These are phyloP conservation scores for Buphagus erythrorhynchus DNA, from an alignment of 2,797 vertebrate species.

Conservation along the genomic window DNA sequence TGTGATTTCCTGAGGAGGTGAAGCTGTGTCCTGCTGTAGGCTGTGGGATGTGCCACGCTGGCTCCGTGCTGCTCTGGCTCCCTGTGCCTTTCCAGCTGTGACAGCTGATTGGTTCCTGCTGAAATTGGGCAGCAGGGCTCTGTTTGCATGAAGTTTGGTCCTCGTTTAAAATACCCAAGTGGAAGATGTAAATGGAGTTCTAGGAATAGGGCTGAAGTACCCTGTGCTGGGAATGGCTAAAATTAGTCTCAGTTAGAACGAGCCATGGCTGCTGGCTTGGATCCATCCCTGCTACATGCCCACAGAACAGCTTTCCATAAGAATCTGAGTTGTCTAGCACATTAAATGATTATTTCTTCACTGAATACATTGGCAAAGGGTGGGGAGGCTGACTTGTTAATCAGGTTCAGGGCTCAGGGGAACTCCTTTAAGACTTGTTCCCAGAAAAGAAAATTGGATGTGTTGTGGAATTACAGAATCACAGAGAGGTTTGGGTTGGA, in stretches of 20 bases:
- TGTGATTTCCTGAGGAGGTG: background rate
- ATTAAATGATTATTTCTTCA: background rate
- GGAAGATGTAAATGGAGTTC: background rate
- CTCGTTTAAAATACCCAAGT: background rate
- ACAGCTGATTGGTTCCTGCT: background rate
- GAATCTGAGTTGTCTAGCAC: background rate
- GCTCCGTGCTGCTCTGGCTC: background rate
- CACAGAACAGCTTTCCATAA: background rate
- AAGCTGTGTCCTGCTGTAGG: background rate
- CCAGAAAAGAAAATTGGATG: background rate
- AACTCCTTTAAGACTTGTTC: background rate
- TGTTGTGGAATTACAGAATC: background rate
- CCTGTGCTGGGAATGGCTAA: background rate
- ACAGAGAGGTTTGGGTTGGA: background rate
- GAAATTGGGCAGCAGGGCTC: background rate
- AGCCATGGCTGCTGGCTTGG: background rate
- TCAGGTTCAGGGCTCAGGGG: background rate
- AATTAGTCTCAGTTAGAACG: background rate
- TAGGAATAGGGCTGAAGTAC: background rate
- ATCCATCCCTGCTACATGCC: background rate
- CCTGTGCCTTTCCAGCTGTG: fast-evolving
- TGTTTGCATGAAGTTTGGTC: background rate
- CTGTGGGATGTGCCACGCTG: background rate
- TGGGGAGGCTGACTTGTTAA: background rate
- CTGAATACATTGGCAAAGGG: background rate